Percentiles rank a stretch among this genome's conserved stretches.
Conservation (phyloP, 2,797 vertebrate species). For the Falco peregrinus region DNA sequence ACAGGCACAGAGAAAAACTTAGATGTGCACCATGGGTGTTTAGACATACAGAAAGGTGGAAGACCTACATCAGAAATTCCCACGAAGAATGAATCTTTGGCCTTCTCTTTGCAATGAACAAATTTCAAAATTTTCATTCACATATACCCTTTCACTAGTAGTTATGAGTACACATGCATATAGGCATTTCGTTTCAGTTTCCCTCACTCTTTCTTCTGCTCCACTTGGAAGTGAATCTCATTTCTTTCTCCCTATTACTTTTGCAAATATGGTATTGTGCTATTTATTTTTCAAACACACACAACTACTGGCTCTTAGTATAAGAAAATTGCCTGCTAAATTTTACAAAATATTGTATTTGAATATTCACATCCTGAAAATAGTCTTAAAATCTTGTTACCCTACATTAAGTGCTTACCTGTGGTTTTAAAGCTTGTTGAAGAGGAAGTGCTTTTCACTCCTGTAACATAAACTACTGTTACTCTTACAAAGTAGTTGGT, state of each 20-base stretch:
- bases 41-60: not conserved
- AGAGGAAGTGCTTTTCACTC: slow-evolving; percentile 61
- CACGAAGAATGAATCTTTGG: not conserved
- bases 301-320: not conserved
- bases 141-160: not conserved
- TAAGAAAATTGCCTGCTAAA: not conserved
- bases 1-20: not conserved
- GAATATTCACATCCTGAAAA: not conserved
- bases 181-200: not conserved
- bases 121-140: not conserved
- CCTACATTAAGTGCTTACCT: slow-evolving; percentile 27
- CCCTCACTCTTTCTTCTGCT: not conserved
- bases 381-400: not conserved
- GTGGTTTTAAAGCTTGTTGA: slow-evolving; percentile 73
- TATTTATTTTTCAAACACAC: not conserved
- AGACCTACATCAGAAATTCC: not conserved
- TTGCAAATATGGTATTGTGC: not conserved
- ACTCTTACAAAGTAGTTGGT: slow-evolving; percentile 61
- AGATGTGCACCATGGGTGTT: not conserved
- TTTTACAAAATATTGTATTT: not conserved
- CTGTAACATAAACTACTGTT: slow-evolving; percentile 67
- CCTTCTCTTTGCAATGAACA: not conserved
- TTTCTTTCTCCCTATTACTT: not conserved
- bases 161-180: not conserved
- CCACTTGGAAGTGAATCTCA: not conserved